Conservation (phyloP, 2,888 invertebrate species). For the Folsomia manolachei region DNA sequence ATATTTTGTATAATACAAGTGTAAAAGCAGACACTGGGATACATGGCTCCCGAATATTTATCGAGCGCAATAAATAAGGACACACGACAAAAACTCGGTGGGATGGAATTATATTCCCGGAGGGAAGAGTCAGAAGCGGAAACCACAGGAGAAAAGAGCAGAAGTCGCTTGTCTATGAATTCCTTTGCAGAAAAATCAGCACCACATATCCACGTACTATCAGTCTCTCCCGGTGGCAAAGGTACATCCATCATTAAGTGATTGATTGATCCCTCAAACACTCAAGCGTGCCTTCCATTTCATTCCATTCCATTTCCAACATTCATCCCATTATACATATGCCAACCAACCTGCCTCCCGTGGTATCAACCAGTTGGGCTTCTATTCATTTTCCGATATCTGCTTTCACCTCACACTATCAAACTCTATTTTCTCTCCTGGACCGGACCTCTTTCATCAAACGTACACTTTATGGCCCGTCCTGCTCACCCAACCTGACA, state of each 20-base stretch:
- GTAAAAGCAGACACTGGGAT: no score
- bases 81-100: constrained; percentile 3
- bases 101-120: not conserved
- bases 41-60: not conserved
- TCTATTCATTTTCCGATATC: constrained; percentile 8
- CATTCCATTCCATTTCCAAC: constrained; percentile 31
- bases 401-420: constrained; percentile 16
- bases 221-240: constrained; percentile 8
- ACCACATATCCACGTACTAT: constrained; percentile 4
- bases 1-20: no score
- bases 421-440: not conserved
- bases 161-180: constrained; percentile 18
- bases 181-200: constrained; percentile 10
- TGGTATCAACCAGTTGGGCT: constrained; percentile 18
- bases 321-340: constrained; percentile 10
- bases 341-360: no score
- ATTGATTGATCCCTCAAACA: constrained; percentile 43
- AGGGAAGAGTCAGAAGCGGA: not conserved
- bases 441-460: constrained; percentile 1
- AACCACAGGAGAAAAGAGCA: constrained; percentile 11
- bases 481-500: not conserved
- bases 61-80: constrained; percentile 6
- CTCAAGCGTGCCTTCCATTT: constrained; percentile 35
- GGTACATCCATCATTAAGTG: constrained; percentile 38
- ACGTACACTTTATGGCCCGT: not conserved